These are phyloP conservation scores for Drosophila formosana DNA, from an alignment of 2,888 invertebrate species.

Conservation along the genomic window DNA sequence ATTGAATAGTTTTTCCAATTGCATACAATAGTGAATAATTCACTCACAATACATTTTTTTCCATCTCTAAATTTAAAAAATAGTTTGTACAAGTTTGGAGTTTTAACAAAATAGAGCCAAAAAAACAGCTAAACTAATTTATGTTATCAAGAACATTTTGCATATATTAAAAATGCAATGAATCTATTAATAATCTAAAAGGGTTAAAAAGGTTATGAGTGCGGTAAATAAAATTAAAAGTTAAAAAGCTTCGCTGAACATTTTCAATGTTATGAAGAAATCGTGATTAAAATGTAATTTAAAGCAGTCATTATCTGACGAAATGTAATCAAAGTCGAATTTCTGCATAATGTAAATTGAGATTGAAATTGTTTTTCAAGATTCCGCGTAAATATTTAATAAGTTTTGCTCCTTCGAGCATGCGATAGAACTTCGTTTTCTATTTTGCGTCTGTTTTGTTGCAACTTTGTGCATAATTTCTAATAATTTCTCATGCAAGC, in stretches of 20 bases:
- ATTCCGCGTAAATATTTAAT: conserved; percentile 44
- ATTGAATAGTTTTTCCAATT: no score
- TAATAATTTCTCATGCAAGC: conserved; percentile 48
- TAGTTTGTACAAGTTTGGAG: background rate
- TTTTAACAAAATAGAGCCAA: background rate
- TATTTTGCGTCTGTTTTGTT: conserved; percentile 27
- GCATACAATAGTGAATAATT: no score
- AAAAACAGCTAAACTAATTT: background rate
- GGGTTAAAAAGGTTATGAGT: background rate
- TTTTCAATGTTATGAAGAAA: background rate
- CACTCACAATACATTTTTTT: no score
- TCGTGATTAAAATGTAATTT: background rate
- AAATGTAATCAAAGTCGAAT: background rate
- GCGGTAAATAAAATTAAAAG: background rate
- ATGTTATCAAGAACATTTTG: background rate
- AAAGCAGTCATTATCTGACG: background rate
- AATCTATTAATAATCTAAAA: background rate
- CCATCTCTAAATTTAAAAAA: background rate
- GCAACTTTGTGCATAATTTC: conserved; percentile 57
- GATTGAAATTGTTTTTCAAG: conserved; percentile 34
- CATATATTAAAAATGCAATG: background rate
- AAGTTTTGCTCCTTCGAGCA: conserved; percentile 15
- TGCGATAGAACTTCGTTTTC: conserved; percentile 16
- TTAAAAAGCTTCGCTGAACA: background rate
- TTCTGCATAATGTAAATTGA: conserved; percentile 10